Evolutionary conservation across 2,797 vertebrate species (phyloP).

Genomic region (Varecia variegata): DNA sequence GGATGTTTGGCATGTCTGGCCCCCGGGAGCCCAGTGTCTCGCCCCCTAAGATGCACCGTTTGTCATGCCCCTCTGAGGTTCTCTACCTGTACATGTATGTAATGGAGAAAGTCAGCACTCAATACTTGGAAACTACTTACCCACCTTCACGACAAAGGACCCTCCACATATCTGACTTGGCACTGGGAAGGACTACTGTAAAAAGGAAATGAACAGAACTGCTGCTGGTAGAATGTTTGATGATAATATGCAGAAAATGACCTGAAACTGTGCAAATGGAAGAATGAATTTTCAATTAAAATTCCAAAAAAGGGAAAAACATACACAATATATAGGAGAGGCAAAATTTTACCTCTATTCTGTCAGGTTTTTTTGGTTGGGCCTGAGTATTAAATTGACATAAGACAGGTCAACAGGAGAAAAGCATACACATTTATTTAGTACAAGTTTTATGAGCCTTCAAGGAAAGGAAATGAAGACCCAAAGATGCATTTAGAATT

Average conservation of each 20-base stretch:
- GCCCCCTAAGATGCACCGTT: neutral
- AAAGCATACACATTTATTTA: neutral
- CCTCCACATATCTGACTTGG: neutral
- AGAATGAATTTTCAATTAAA: neutral
- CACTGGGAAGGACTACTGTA: too few relatives aligned
- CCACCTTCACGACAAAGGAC: neutral
- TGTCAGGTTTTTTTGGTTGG: neutral
- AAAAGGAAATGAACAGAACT: neutral
- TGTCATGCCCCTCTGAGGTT: neutral
- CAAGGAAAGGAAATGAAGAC: neutral
- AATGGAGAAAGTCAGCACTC: neutral
- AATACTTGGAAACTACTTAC: neutral
- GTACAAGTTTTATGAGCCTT: neutral
- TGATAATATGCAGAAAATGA: neutral
- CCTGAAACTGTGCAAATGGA: neutral
- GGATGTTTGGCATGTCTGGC: neutral
- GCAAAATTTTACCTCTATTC: neutral
- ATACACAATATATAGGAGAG: neutral
- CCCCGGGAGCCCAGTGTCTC: neutral
- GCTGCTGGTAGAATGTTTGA: neutral
- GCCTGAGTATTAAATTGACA: neutral
- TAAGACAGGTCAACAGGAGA: neutral
- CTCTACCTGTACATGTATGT: neutral
- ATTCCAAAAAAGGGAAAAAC: neutral
- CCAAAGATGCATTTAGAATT: too few relatives aligned